Evolutionary conservation across 2,888 invertebrate species (phyloP), one percentile per base, ranked within the genome.

Genomic region (Ochropleura plecta): DNA sequence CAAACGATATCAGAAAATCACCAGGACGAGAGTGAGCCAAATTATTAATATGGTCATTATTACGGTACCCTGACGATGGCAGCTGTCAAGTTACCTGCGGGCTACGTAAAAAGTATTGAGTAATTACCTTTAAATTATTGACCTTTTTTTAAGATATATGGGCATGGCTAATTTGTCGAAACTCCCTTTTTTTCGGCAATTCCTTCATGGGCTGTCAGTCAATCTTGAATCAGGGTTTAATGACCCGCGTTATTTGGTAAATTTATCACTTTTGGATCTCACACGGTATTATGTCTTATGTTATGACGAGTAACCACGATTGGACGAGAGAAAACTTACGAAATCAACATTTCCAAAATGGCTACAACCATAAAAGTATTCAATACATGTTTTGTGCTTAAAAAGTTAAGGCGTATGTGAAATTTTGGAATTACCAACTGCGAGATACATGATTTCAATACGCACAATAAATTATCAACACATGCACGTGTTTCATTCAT

Each of bases 11-110:
- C 51, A 69, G 9, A 67, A 72, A 63, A 72, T 70, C n/a, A 5
- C 40, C 57, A 14, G 51, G 69, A 76, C 14, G 16, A 66, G 40
- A 70, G 66, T 76, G 65, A 69, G 67, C 73, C 44, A 73, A 85
- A 78, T 83, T 64, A 65, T 67, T 79, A 82, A 63, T 63, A 49
- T 77, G 75, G 62, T 81, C 67, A 77, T 86, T 87, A 87, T 60
- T 65, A 83, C 86, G 86, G 87, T 87, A 87, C 85, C 71, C 62
- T 74, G 68, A 76, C 62, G 78, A 66, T 85, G 77, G 78, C 55
- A 59, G 72, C 76, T 73, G 70, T 73, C 87, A 79, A 67, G 70
- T 68, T 53, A 78, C 83, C 68, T 30, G 30, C 30, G 66, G 72
- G 46, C 62, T 49, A 69, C 55, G 69, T 69, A 81, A 76, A 79